Evolutionary conservation across 2,797 vertebrate genomes (phyloP), one percentile per base, ranked within the genome.

Genomic region (Phalanger gymnotis): DNA sequence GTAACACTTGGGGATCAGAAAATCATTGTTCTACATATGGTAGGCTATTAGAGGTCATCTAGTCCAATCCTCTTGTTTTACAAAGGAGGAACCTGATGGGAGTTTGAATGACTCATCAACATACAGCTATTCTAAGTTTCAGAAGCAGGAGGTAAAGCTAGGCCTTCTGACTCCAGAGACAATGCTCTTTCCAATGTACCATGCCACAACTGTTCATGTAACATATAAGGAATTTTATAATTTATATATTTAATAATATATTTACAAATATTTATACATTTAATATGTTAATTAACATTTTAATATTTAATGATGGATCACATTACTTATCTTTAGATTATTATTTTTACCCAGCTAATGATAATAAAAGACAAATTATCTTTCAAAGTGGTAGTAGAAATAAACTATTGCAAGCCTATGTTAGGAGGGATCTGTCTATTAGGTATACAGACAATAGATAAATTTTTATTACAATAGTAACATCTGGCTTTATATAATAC

Each of bases 291-390:
- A 66, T 66, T 34, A 34, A 14, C 3, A 19, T n/a, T n/a, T 66
- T 66, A 14, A 4, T n/a, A 19, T 73, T 73, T 73, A n/a, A 87
- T 53, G 53, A 16, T 53, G 52, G 47, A 16, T 0, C n/a, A 34
- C 4, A 19, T 4, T 61, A 31, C 34, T 93, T 95, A 73, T 94
- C 34, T 95, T 95, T 92, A 57, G 93, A 94, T 90, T 94, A 31
- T 92, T 25, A 53, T 57, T 96, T 94, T 91, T 54, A 55, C 94
- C 95, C 53, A 92, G 93, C 91, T 40, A 91, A 66, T 91, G 28
- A 92, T 96, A 94, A 89, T 54, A 89, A 93, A 93, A 91, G 11
- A 54, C 47, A 52, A 55, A 27, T 90, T n/a, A 92, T 92, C 16
- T 73, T 94, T 94, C 30, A 54, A 66, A 91, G 54, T 91, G 51